Evolutionary conservation across 2,113 vertebrate genomes (phyloP).

Genomic region (Paralichthys olivaceus): DNA sequence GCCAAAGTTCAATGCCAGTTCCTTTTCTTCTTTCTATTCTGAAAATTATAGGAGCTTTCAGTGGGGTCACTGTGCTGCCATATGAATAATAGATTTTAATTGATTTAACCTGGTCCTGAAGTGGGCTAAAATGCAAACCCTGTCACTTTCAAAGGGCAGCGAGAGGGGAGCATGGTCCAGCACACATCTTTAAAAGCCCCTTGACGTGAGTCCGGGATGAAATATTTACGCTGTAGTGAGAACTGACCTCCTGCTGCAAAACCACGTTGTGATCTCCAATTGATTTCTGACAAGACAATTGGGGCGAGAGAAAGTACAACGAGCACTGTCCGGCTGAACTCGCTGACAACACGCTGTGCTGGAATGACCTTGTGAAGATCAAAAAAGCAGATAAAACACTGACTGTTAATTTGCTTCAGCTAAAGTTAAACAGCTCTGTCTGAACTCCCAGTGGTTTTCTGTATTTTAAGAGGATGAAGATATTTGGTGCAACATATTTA

Average conservation of each 20-base stretch:
- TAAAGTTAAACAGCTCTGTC: slow-evolving; percentile 16
- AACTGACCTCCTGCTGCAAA: slow-evolving; percentile 91
- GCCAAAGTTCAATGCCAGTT: slow-evolving; percentile 72
- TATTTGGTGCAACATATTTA: slow-evolving; percentile 17
- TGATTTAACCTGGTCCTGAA: slow-evolving; percentile 96
- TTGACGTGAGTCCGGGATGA: slow-evolving; percentile 91
- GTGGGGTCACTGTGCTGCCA: slow-evolving; percentile 84
- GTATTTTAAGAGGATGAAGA: slow-evolving; percentile 4
- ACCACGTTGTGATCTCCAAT: slow-evolving; percentile 90
- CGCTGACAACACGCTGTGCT: not conserved
- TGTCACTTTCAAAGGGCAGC: slow-evolving; percentile 91
- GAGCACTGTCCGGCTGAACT: slow-evolving; percentile 80
- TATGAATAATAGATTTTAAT: slow-evolving; percentile 98
- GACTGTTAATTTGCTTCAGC: not conserved
- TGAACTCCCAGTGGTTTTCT: slow-evolving; percentile 18
- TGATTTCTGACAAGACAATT: slow-evolving; percentile 95
- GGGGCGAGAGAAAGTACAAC: slow-evolving; percentile 90
- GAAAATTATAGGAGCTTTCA: slow-evolving; percentile 80
- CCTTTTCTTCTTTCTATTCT: slow-evolving; percentile 70
- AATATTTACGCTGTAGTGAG: slow-evolving; percentile 92
- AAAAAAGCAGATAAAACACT: not conserved
- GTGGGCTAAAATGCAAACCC: slow-evolving; percentile 90
- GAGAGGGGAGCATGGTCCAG: slow-evolving; percentile 86
- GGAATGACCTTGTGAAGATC: slow-evolving; percentile 18
- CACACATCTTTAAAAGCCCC: slow-evolving; percentile 93